phyloP scores from a whole-genome alignment of 2,797 vertebrate genomes.

The Microctenopoma lineatum region DNA sequence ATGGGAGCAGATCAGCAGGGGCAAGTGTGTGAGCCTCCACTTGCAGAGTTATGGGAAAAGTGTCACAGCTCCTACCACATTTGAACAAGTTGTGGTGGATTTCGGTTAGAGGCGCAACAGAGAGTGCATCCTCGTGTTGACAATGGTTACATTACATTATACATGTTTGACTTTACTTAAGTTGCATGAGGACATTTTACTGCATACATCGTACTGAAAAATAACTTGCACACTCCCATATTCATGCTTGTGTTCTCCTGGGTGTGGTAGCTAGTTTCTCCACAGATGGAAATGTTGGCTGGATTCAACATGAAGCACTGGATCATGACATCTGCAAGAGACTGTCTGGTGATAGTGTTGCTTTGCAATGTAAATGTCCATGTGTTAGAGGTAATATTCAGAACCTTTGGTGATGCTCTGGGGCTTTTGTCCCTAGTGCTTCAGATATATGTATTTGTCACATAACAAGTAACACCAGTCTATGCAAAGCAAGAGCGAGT shows the following conservation, averaged over 20 bases:
- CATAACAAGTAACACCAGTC: constrained; percentile 19
- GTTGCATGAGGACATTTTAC: constrained; percentile 46
- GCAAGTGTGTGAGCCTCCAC: constrained; percentile 68
- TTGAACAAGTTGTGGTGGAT: constrained; percentile 29
- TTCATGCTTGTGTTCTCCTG: constrained; percentile 31
- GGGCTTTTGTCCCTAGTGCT: constrained; percentile 10
- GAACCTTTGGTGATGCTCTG: constrained; percentile 21
- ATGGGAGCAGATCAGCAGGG: constrained; percentile 67
- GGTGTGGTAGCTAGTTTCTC: constrained; percentile 41
- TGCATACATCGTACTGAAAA: constrained; percentile 41
- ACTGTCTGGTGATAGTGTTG: constrained; percentile 46
- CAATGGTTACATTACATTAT: constrained; percentile 38
- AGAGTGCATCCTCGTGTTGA: constrained; percentile 18
- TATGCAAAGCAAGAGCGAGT: constrained; percentile 20
- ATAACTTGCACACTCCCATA: constrained; percentile 28
- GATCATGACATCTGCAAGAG: constrained; percentile 33
- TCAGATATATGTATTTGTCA: constrained; percentile 49
- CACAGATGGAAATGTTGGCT: constrained; percentile 64
- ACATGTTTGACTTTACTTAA: constrained; percentile 20
- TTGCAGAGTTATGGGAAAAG: constrained; percentile 9
- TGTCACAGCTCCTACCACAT: constrained; percentile 40
- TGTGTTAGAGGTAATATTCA: constrained; percentile 22
- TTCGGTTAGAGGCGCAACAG: constrained; percentile 12
- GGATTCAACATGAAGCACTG: constrained; percentile 67
- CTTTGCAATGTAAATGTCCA: constrained; percentile 41